phyloP scores from a whole-genome alignment of 2,113 vertebrate genomes.

The Chrysochloris asiatica region DNA sequence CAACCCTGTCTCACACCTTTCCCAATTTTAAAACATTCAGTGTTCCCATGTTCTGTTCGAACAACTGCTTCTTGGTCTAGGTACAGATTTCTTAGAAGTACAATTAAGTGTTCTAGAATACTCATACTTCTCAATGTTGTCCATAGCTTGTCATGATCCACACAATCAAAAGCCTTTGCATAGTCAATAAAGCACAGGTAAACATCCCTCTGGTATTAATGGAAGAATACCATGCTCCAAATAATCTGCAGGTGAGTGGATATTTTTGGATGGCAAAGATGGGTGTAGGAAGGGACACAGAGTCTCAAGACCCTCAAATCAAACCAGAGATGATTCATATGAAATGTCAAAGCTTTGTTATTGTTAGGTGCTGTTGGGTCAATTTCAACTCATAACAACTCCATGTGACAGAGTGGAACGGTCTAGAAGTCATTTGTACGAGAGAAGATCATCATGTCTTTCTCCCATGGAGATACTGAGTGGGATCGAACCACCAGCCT shows the following conservation, averaged over 20 bases:
- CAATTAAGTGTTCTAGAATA: too few relatives aligned
- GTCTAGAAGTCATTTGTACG: background rate
- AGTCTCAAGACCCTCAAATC: background rate
- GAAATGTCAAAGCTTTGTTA: background rate
- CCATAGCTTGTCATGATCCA: too few relatives aligned
- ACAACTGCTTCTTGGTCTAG: too few relatives aligned
- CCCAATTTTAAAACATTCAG: too few relatives aligned
- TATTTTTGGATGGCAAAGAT: background rate
- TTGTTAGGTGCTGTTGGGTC: background rate
- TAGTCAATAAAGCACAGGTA: too few relatives aligned
- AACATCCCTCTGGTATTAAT: too few relatives aligned
- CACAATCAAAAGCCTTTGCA: too few relatives aligned
- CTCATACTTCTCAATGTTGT: too few relatives aligned
- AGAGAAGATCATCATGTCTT: background rate
- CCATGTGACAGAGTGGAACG: background rate
- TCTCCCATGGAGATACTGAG: background rate
- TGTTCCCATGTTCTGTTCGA: too few relatives aligned
- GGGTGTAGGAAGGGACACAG: background rate
- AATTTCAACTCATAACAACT: background rate
- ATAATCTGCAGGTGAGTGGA: too few relatives aligned
- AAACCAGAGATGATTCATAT: background rate
- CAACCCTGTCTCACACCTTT: too few relatives aligned
- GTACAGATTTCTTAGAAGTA: too few relatives aligned
- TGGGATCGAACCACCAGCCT: background rate
- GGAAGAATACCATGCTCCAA: background rate